Conservation (phyloP, 2,888 invertebrate species). For the Gandaritis pyraliata region DNA sequence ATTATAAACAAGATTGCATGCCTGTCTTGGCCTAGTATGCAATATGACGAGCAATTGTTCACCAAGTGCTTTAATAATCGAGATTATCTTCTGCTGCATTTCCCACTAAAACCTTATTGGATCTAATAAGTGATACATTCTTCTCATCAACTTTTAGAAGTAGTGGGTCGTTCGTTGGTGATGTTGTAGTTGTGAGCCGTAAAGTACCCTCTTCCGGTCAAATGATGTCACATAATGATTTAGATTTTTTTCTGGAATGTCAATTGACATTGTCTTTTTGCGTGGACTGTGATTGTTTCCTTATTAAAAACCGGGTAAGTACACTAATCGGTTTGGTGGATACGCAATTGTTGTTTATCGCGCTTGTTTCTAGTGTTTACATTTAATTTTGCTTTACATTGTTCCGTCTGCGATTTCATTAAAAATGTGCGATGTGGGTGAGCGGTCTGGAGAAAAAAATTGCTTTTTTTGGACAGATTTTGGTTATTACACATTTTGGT, state of each 20-base stretch:
- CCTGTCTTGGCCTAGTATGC: too few species aligned
- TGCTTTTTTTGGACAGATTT: too few species aligned
- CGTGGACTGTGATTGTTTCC: slow-evolving; percentile 50
- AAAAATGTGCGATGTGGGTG: too few species aligned
- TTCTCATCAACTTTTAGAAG: background rate
- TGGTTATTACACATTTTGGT: too few species aligned
- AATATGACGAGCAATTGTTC: too few species aligned
- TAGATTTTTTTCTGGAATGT: slow-evolving; percentile 40
- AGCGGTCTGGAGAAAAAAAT: too few species aligned
- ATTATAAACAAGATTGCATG: too few species aligned
- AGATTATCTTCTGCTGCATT: too few species aligned
- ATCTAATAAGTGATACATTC: slow-evolving; percentile 15
- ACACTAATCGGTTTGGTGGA: background rate
- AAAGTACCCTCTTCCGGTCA: slow-evolving; percentile 51
- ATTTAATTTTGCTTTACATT: too few species aligned
- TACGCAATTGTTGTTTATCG: background rate
- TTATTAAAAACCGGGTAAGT: slow-evolving; percentile 11
- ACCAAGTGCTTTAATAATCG: too few species aligned
- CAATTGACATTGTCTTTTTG: slow-evolving; percentile 44
- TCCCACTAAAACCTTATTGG: slow-evolving; percentile 6
- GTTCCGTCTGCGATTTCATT: too few species aligned
- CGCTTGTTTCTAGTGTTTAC: too few species aligned
- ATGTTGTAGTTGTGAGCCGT: slow-evolving; percentile 29
- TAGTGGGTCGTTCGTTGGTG: background rate
- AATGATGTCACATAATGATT: slow-evolving; percentile 37